Base-by-base conservation (phyloP, 2,113 vertebrate species). In the Elaphurus davidianus region DNA sequence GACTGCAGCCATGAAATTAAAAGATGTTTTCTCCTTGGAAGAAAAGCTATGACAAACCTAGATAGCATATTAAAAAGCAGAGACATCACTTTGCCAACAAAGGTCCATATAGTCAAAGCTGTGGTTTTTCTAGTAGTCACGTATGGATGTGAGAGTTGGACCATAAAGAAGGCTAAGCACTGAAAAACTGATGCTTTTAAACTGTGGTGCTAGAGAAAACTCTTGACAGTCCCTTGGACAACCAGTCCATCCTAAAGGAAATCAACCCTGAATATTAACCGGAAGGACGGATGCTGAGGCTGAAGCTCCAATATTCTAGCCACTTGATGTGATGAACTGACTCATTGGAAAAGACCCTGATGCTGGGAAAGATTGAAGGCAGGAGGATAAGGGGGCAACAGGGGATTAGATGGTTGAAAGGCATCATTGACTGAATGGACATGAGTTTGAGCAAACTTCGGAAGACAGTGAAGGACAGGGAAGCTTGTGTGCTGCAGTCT, bases 291-390 rank as follows among this genome's bases (percentile, higher is more conserved):
- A 43, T 74, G 36, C 36, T 74, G 36, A 74, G 43, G 71, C 71
- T 74, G n/a, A 23, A 71, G n/a, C n/a, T 12, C 67, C 67, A 71
- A 5, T 71, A 11, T 5, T 71, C 36, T 36, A n/a, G 67, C n/a
- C 67, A 71, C 0, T 19, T 71, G 36, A 74, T 74, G 71, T 0
- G 0, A 74, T 14, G 23, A 36, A 25, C 36, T 43, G 21, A 40
- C 71, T 3, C 21, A 74, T 0, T 40, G 10, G 25, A 74, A 74
- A 74, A 74, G 71, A 74, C 36, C 36, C 36, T 43, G 21, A 74
- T 40, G 71, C 36, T 74, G 10, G 36, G 71, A 74, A 43, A 43
- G 21, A 74, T 0, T 43, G 71, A 74, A 14, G 71, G 36, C 71
- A 27, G 13, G 23, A 59, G 57, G 36, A 74, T 21, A 74, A 74